Evolutionary conservation across 2,888 invertebrate genomes (phyloP).

Genomic region (Lissonota sp.): DNA sequence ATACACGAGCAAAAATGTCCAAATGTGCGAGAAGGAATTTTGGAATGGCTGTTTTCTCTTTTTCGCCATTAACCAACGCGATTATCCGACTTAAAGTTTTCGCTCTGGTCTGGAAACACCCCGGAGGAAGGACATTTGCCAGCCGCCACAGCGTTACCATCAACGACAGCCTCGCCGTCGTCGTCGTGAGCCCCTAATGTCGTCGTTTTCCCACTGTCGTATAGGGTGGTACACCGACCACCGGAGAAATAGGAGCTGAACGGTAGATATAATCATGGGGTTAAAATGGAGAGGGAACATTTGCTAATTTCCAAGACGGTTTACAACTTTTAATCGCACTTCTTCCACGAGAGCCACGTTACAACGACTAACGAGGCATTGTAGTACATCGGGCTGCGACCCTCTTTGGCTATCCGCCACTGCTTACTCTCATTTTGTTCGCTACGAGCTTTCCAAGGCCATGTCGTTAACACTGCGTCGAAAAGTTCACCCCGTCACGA

Average conservation of each 20-base stretch:
- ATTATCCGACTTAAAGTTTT: slow-evolving; percentile 68
- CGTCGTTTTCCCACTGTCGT: slow-evolving; percentile 49
- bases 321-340: slow-evolving; percentile 79
- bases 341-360: slow-evolving; percentile 74
- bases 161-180: slow-evolving; percentile 35
- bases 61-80: slow-evolving; percentile 39
- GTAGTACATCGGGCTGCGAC: slow-evolving; percentile 67
- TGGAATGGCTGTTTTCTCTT: slow-evolving; percentile 46
- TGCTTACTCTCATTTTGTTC: slow-evolving; percentile 22
- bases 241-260: slow-evolving; percentile 36
- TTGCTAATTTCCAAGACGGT: slow-evolving; percentile 77
- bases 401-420: slow-evolving; percentile 27
- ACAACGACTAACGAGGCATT: slow-evolving; percentile 80
- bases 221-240: slow-evolving; percentile 29
- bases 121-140: slow-evolving; percentile 47
- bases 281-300: slow-evolving; percentile 57
- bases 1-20: no score
- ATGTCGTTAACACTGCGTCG: slow-evolving; percentile 48
- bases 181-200: slow-evolving; percentile 65
- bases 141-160: slow-evolving; percentile 39
- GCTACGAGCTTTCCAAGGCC: slow-evolving; percentile 20
- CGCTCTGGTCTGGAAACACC: slow-evolving; percentile 45
- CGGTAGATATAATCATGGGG: slow-evolving; percentile 18
- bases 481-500: slow-evolving; percentile 35
- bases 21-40: slow-evolving; percentile 11